These are phyloP conservation scores for Plebejus melissa DNA, from an alignment of 2,888 invertebrate genomes.

Conservation along the genomic window DNA sequence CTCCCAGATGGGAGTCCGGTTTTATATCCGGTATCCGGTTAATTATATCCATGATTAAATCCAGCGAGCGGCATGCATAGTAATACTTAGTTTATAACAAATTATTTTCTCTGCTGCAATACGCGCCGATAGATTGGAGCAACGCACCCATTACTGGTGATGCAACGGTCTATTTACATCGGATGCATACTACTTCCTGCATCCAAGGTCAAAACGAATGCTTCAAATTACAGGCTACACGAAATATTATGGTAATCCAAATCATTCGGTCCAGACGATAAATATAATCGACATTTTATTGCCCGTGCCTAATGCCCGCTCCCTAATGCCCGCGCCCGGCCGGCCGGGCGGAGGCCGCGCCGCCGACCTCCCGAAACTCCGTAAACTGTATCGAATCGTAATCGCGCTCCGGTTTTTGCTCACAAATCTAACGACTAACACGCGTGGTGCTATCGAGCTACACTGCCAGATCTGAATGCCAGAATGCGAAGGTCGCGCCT, in stretches of 20 bases:
- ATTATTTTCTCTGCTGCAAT: constrained; percentile 1
- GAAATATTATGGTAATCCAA: constrained; percentile 9
- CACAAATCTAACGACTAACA: constrained; percentile 18
- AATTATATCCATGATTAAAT: neutral
- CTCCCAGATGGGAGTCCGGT: neutral
- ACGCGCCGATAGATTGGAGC: neutral
- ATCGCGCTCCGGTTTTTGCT: constrained; percentile 18
- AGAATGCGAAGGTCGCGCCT: neutral
- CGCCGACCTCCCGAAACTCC: constrained; percentile 22
- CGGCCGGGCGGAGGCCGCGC: constrained; percentile 37
- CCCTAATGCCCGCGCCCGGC: constrained; percentile 53
- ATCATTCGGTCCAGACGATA: constrained; percentile 23
- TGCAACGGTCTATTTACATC: constrained; percentile 15
- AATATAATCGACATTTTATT: constrained; percentile 48
- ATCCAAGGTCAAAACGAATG: constrained; percentile 2
- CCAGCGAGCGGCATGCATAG: neutral
- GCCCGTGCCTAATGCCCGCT: constrained; percentile 52
- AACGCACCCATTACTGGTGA: constrained; percentile 7
- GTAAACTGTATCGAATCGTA: constrained; percentile 18
- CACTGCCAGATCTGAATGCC: neutral
- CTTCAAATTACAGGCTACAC: constrained; percentile 8
- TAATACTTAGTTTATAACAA: neutral
- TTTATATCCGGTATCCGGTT: too few relatives aligned
- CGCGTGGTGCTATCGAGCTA: constrained; percentile 32
- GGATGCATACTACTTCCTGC: constrained; percentile 2